Base-by-base conservation (phyloP, 2,113 vertebrate genomes). In the pig (Sus scrofa) region DNA sequence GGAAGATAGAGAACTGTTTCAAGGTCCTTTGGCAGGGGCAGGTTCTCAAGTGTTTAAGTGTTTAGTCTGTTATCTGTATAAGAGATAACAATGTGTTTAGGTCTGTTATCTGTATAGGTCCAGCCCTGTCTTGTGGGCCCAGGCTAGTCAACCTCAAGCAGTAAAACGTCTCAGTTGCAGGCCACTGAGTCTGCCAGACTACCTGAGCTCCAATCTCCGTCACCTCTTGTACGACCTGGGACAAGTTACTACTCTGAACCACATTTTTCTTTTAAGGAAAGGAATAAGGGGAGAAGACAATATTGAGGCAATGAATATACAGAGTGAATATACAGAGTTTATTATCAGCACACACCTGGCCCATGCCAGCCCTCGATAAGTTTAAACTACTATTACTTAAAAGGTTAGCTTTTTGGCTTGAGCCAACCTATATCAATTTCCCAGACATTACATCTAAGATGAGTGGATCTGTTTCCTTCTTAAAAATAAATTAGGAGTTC, bases 371-470 rank as follows among this genome's bases (percentile, higher is more conserved):
- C 71, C 8, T 60, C 19, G 52, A 75, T 62, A 88, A 92, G 86
- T 79, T 2, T 70, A 19, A 96, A 63, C 54, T 78, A 92, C 27
- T 73, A 68, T 83, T 89, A 44, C 58, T 79, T 85, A 83, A 90
- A 96, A 89, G 39, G 9, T 34, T 14, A 90, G 62, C 56, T 60
- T 75, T 65, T 77, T 71, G 89, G 30, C n/a, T 73, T 63, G 73
- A 58, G 20, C 52, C 82, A 82, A 94, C 89, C 32, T 15, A n/a
- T 12, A 78, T 62, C 24, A 89, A 88, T 68, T 94, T 89, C 30
- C 70, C 78, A 19, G 39, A 62, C n/a, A 81, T 39, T 63, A 27
- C 20, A 92, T 62, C 50, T 83, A 82, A 67, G 77, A 89, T 70
- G 15, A 94, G 26, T 37, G 4, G 62, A 32, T 89, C 26, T 85